Evolutionary conservation across 2,797 vertebrate genomes (phyloP), one percentile per base, ranked within the genome.

Genomic region (Sphaeramia orbicularis): DNA sequence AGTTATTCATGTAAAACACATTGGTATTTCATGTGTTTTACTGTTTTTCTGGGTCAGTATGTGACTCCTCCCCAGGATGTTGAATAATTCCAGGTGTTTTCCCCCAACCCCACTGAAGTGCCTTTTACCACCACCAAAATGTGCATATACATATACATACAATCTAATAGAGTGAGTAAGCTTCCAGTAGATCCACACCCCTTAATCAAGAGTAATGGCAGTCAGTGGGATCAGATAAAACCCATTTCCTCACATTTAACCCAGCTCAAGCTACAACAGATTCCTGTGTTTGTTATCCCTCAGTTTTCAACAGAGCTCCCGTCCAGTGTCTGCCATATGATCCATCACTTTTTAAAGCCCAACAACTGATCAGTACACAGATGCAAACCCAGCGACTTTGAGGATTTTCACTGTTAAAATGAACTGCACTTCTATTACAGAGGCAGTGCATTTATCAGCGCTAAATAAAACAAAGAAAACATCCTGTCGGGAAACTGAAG

Each of bases 141-240:
- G 60, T 47, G 6, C 4, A 27, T 27, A 27, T 27, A 27, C 12
- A 48, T 50, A 63, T 32, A 62, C 36, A 63, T 32, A 62, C 36
- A 63, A 63, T 75, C 32, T 47, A n/a, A 38, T 16, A 69, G 19
- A 55, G 50, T 36, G 48, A 54, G 43, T 48, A 56, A 55, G 45
- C 53, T 86, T 88, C 72, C 69, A 87, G 73, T 73, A 75, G 61
- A 82, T 73, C 67, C 80, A 84, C 85, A 60, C 62, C 69, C 62
- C 65, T 83, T 84, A 89, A 91, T 92, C 84, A 92, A 84, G 76
- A 78, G 40, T 74, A 76, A 89, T 79, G 80, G 70, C 74, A 67
- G 68, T 89, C 83, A 91, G 80, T 89, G 87, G 80, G 54, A 84
- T 70, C 91, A 93, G 77, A 91, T 91, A 87, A 90, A 83, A 85